These are phyloP conservation scores for Murina feae DNA, from an alignment of 2,113 vertebrate species.

Conservation along the genomic window DNA sequence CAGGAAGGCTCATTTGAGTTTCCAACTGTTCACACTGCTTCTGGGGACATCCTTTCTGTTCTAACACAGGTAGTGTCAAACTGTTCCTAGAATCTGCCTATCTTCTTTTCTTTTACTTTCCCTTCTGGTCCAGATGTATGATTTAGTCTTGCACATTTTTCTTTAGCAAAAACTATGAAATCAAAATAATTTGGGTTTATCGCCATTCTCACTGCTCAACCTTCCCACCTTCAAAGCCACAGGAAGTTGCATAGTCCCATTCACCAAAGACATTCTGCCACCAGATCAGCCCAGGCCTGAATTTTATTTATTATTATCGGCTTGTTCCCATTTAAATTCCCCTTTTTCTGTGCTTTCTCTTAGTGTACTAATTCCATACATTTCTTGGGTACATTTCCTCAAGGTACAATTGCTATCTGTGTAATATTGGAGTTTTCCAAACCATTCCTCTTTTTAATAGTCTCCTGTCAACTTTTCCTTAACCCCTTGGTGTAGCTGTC, in stretches of 20 bases:
- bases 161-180: slow-evolving; percentile 8
- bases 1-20: neutral
- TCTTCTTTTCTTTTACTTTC: neutral
- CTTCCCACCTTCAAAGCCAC: neutral
- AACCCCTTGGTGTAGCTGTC: neutral
- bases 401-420: neutral
- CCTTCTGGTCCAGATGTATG: neutral
- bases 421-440: neutral
- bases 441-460: neutral
- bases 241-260: neutral
- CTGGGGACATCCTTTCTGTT: neutral
- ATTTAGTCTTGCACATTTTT: neutral
- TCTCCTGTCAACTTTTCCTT: neutral
- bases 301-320: neutral
- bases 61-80: neutral
- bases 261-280: neutral
- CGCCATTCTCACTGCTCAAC: neutral
- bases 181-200: neutral
- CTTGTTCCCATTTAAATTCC: neutral
- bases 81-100: neutral
- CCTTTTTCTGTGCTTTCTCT: neutral
- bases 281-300: neutral
- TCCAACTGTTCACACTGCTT: neutral
- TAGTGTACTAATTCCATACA: neutral
- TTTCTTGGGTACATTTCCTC: neutral